Evolutionary conservation across 2,888 invertebrate genomes (phyloP).

Genomic region (Caenorhabditis sp.): DNA sequence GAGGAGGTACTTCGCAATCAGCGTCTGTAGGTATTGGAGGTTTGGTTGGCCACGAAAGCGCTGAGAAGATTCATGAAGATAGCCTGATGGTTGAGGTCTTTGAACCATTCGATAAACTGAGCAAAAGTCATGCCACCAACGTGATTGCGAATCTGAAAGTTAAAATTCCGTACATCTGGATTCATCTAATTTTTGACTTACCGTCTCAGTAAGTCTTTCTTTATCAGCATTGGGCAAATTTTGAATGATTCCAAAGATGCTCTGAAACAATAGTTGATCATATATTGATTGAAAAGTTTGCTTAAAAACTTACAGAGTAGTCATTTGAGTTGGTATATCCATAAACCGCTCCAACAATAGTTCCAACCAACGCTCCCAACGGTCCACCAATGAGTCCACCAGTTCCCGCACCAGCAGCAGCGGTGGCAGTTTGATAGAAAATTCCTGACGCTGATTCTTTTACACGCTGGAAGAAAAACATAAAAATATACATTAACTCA

Average conservation of each 20-base stretch:
- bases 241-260: slow-evolving; percentile 32
- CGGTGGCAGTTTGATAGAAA: slow-evolving; percentile 46
- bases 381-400: slow-evolving; percentile 58
- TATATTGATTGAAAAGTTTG: background rate
- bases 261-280: slow-evolving; percentile 27
- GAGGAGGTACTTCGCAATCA: background rate
- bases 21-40: slow-evolving; percentile 26
- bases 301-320: slow-evolving; percentile 29
- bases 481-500: background rate
- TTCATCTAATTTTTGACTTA: background rate
- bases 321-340: slow-evolving; percentile 53
- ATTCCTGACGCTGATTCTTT: slow-evolving; percentile 46
- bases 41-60: slow-evolving; percentile 29
- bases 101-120: slow-evolving; percentile 54
- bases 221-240: slow-evolving; percentile 35
- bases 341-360: slow-evolving; percentile 51
- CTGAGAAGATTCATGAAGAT: slow-evolving; percentile 48
- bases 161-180: background rate
- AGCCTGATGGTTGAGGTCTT: slow-evolving; percentile 44
- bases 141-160: slow-evolving; percentile 40
- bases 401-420: slow-evolving; percentile 53
- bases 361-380: slow-evolving; percentile 54
- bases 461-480: slow-evolving; percentile 22
- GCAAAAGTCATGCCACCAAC: slow-evolving; percentile 49
- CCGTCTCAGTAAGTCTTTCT: slow-evolving; percentile 38